Percentiles rank a stretch among this genome's conserved stretches.
Evolutionary conservation across 2,888 invertebrate genomes (phyloP).

Genomic region (Eupithecia centaureata): DNA sequence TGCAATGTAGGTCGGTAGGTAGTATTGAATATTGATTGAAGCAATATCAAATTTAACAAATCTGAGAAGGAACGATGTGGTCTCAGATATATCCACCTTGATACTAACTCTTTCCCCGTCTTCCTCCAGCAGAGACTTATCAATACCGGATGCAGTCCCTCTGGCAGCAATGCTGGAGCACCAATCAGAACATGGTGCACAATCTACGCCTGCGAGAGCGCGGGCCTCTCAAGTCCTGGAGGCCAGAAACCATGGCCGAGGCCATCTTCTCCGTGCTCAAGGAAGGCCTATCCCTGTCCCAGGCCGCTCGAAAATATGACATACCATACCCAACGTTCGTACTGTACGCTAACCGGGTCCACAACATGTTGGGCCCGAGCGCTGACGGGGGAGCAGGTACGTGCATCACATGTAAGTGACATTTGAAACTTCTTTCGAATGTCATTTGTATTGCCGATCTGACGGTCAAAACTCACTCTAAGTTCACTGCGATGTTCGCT

Average conservation of each 20-base stretch:
- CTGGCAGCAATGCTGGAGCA: slow-evolving; percentile 99
- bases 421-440: slow-evolving; percentile 35
- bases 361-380: slow-evolving; percentile 97
- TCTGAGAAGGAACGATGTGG: not conserved
- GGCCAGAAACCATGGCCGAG: slow-evolving; percentile 97
- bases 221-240: slow-evolving; percentile 96
- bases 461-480: slow-evolving; percentile 33
- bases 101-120: slow-evolving; percentile 51
- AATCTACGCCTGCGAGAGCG: slow-evolving; percentile 95
- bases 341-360: slow-evolving; percentile 95
- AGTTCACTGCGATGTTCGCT: slow-evolving; percentile 25
- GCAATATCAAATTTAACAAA: not conserved
- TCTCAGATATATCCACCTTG: not conserved
- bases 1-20: too few species aligned
- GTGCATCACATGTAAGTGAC: slow-evolving; percentile 55
- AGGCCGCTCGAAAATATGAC: slow-evolving; percentile 96
- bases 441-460: slow-evolving; percentile 37
- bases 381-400: slow-evolving; percentile 95
- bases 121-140: slow-evolving; percentile 93
- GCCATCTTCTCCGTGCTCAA: slow-evolving; percentile 96
- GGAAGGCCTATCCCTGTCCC: slow-evolving; percentile 94
- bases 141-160: slow-evolving; percentile 97
- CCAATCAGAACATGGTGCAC: slow-evolving; percentile 95
- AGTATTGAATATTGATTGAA: too few species aligned
- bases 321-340: slow-evolving; percentile 98